Evolutionary conservation across 1,140 invertebrate genomes (phyloP), one percentile per base, ranked within the genome.

Genomic region (Drosophila prosaltans): DNA sequence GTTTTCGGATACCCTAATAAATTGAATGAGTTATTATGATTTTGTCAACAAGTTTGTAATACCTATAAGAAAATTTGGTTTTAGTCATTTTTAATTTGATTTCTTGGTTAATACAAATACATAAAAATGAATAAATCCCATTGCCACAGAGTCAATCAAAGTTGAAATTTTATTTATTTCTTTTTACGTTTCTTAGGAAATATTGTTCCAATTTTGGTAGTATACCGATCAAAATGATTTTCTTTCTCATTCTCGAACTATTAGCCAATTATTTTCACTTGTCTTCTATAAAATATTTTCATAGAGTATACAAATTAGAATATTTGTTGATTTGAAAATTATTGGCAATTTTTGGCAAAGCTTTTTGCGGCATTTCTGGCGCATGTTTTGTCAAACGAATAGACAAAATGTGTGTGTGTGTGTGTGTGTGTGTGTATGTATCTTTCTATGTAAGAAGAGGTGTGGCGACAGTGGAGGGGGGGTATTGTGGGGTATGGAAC

Each of bases 311-410:
- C 45, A 51, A 51, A 26, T 21, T 57, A 16, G 5, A 24, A 59
- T 11, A 39, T 59, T 59, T 21, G 6, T 24, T 28, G 24, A 48
- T 48, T 62, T 24, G 2, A 1, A 65, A 71, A 11, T 65, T 16
- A 71, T 78, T 78, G 78, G 67, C 71, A 74, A 78, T 78, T 69
- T 72, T 78, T 78, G 74, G 74, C 74, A 58, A 78, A 66, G 36
- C 63, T 78, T 78, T 78, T 78, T 78, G 74, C 24, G 63, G 74
- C 75, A 78, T 78, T 78, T 78, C 39, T 78, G 75, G 74, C 74
- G 75, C 63, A 78, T 78, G 75, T 78, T 78, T 67, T 61, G 75
- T 69, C 74, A 78, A 72, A 69, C 66, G 74, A 65, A 78, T 43
- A 51, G 45, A 16, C 16, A 16, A 51, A 51, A 48, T 48, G 16